Evolutionary conservation across 2,797 vertebrate species (phyloP), one percentile per base, ranked within the genome.

Genomic region (Artibeus jamaicensis): DNA sequence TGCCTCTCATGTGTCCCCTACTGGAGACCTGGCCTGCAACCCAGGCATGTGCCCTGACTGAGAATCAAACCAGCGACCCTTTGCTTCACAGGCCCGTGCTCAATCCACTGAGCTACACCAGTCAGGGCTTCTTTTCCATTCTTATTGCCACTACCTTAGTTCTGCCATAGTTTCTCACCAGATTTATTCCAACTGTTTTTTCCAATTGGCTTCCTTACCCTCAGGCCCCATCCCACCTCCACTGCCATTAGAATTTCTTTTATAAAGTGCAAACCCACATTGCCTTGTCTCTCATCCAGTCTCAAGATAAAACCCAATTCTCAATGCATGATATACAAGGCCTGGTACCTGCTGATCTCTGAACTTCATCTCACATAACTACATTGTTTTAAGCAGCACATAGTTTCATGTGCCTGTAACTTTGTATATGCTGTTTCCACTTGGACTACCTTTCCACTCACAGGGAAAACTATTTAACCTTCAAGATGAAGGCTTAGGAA

Each of bases 381-480:
- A 82, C n/a, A 77, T 0, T 73, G 79, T 37, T 74, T 84, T 81
- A 68, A 79, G 50, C 1, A 86, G 37, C 74, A 70, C 22, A 16
- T 1, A 29, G 88, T 55, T 92, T 90, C 48, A 29, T 1, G 3
- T 50, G n/a, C 77, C 50, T n/a, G 11, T 42, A 42, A 67, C 59
- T 77, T 59, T 73, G 68, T 42, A 55, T n/a, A n/a, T 42, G 59
- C n/a, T 65, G 8, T 53, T 76, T 74, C 71, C 46, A 95, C 55
- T 14, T 42, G 11, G 32, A 83, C 65, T 89, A 22, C 22, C 55
- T 76, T 82, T 44, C 76, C 26, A 67, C 67, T 57, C 39, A 81
- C n/a, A 70, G 65, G 81, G 74, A 48, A 83, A 68, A 93, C 53
- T 85, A 55, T 55, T 87, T 94, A 70, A 76, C 8, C 57, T 93